Percentiles rank a stretch among this genome's conserved stretches.
Conservation (phyloP, 1,140 invertebrate genomes). For the Cyclina sinensis region DNA sequence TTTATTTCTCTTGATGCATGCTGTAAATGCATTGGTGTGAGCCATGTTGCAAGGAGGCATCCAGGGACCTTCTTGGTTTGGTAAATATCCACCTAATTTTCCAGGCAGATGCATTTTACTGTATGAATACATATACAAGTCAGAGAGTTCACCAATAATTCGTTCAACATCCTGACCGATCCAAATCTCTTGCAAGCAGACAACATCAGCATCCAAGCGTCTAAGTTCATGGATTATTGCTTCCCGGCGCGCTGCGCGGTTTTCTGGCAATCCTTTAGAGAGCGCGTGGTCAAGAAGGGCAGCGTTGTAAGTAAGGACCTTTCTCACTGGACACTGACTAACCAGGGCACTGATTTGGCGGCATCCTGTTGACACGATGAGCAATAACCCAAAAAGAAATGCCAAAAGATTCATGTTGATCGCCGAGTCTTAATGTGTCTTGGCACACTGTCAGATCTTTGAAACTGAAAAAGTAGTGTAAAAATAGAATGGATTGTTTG, state of each 20-base stretch:
- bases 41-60: constrained; percentile 4
- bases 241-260: constrained; percentile 15
- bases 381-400: neutral
- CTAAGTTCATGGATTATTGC: constrained; percentile 31
- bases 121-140: constrained; percentile 4
- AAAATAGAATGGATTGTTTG: too few species aligned
- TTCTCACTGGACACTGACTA: neutral
- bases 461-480: too few species aligned
- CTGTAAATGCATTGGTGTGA: neutral
- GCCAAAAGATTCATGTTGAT: neutral
- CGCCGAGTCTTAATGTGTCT: neutral
- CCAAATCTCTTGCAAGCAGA: constrained; percentile 56
- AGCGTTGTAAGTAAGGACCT: constrained; percentile 36
- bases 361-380: neutral
- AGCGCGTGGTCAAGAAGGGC: constrained; percentile 32
- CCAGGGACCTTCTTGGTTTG: neutral
- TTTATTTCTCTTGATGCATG: neutral
- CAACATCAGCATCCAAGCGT: constrained; percentile 50
- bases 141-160: neutral
- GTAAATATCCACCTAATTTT: neutral
- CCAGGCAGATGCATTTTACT: constrained; percentile 43
- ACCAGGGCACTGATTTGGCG: neutral
- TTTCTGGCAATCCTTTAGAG: neutral
- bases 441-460: too few species aligned
- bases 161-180: constrained; percentile 57